Evolutionary conservation across 2,113 vertebrate genomes (phyloP).

Genomic region (Polyodon spathula): DNA sequence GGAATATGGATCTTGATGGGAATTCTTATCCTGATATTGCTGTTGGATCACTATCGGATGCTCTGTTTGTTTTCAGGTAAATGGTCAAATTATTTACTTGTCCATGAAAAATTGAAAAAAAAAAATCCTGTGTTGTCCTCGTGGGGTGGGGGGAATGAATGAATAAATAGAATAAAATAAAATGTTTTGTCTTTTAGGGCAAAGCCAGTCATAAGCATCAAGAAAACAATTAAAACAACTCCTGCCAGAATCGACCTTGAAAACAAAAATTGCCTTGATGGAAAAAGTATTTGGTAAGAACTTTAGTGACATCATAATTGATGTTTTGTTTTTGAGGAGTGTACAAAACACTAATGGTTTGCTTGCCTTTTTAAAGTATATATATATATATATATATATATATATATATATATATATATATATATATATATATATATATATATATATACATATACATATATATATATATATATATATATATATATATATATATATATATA

Average conservation of each 20-base stretch:
- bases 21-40: slow-evolving; percentile 90
- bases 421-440: too few relatives aligned
- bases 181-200: slow-evolving; percentile 52
- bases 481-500: too few relatives aligned
- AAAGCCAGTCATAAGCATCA: slow-evolving; percentile 76
- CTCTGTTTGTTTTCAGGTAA: slow-evolving; percentile 79
- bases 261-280: slow-evolving; percentile 54
- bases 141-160: background rate
- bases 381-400: too few relatives aligned
- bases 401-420: too few relatives aligned
- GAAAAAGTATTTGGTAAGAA: slow-evolving; percentile 70
- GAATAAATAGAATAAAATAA: background rate
- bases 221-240: slow-evolving; percentile 61
- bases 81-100: background rate
- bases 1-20: slow-evolving; percentile 86
- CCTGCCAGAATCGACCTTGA: slow-evolving; percentile 64
- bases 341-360: too few relatives aligned
- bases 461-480: too few relatives aligned
- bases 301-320: slow-evolving; percentile 10
- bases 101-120: background rate
- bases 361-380: too few relatives aligned
- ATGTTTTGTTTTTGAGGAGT: background rate
- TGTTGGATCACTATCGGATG: slow-evolving; percentile 85
- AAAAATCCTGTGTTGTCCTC: background rate
- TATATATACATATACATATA: too few relatives aligned